phyloP scores from a whole-genome alignment of 1,140 invertebrate genomes.

The Gerris buenoi region DNA sequence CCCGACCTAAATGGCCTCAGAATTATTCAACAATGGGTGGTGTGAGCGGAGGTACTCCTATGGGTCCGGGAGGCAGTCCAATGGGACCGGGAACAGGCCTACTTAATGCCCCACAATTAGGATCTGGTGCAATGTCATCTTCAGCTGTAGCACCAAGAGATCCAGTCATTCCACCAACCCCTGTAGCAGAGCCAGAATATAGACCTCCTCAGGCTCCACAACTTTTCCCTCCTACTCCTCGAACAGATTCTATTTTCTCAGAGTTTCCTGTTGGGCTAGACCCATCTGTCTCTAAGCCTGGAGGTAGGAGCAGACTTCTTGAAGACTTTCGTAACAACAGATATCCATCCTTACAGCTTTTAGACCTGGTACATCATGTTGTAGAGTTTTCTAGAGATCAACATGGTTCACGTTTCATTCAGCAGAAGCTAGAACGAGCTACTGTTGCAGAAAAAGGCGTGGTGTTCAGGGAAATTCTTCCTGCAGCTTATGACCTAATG shows the following conservation, averaged over 20 bases:
- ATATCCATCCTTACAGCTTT: constrained; percentile 83
- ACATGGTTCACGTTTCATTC: constrained; percentile 98
- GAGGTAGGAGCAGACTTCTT: constrained; percentile 75
- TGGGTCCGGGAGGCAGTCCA: constrained; percentile 38
- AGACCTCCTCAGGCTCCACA: constrained; percentile 25
- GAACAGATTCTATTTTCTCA: constrained; percentile 20
- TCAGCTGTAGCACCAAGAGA: constrained; percentile 73
- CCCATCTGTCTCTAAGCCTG: constrained; percentile 35
- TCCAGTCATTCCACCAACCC: constrained; percentile 67
- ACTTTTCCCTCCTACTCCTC: constrained; percentile 12
- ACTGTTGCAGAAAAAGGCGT: constrained; percentile 89
- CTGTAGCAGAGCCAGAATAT: constrained; percentile 63
- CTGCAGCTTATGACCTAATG: constrained; percentile 91
- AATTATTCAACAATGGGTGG: constrained; percentile 42
- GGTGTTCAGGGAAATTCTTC: constrained; percentile 94
- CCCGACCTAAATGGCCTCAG: constrained; percentile 44
- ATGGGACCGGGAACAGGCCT: constrained; percentile 30
- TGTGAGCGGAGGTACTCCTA: constrained; percentile 39
- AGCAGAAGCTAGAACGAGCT: constrained; percentile 95
- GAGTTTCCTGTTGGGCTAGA: constrained; percentile 18
- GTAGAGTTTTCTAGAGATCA: constrained; percentile 99
- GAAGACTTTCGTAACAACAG: constrained; percentile 77
- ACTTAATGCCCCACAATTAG: constrained; percentile 39
- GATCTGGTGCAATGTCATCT: constrained; percentile 24
- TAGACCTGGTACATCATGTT: constrained; percentile 84